Conservation (phyloP, 2,113 vertebrate species). For the Etia nguti region DNA sequence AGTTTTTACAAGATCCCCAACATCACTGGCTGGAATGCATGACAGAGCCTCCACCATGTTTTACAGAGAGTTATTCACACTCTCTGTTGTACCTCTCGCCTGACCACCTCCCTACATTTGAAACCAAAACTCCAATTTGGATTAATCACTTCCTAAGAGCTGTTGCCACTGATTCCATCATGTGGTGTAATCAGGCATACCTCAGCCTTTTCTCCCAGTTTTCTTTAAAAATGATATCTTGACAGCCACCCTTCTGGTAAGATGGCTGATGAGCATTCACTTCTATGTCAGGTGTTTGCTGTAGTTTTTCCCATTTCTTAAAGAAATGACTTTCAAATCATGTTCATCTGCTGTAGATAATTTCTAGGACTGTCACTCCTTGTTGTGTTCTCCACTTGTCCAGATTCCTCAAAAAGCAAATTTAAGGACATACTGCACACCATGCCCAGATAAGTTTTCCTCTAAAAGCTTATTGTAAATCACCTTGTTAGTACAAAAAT, state of each 20-base stretch:
- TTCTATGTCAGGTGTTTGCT: background rate
- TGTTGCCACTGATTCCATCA: background rate
- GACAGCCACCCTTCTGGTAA: background rate
- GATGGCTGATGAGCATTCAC: too few species aligned
- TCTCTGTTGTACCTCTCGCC: background rate
- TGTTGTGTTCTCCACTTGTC: background rate
- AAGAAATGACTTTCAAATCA: background rate
- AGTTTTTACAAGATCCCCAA: background rate
- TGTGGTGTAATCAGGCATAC: background rate
- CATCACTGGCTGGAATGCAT: background rate
- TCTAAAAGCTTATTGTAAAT: background rate
- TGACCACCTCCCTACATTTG: background rate
- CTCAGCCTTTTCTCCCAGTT: background rate
- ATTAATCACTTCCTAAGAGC: background rate
- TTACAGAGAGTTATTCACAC: background rate
- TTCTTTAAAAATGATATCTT: background rate
- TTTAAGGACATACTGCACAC: background rate
- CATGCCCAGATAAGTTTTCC: background rate
- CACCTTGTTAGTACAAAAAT: background rate
- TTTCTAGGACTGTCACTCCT: background rate
- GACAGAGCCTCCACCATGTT: background rate
- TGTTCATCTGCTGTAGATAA: background rate
- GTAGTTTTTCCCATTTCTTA: background rate
- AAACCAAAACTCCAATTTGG: background rate
- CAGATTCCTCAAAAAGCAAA: background rate